Evolutionary conservation across 2,797 vertebrate species (phyloP).

Genomic region (Sparidentex hasta): DNA sequence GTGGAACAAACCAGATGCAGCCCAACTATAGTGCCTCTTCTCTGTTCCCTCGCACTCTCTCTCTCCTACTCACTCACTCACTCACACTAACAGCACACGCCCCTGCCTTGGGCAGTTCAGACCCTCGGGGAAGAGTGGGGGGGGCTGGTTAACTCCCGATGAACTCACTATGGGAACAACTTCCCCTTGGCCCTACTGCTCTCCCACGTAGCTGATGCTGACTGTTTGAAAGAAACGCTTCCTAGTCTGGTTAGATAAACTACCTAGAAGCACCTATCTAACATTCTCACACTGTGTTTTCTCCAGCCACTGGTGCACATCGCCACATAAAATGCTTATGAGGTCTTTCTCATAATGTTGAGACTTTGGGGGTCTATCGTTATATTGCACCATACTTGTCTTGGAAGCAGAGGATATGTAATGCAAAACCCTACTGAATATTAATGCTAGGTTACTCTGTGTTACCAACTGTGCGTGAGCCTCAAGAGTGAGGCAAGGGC

Average conservation of each 20-base stretch:
- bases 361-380: constrained; percentile 58
- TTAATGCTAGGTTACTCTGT: constrained; percentile 72
- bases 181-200: constrained; percentile 60
- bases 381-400: constrained; percentile 65
- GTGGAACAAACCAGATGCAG: constrained; percentile 24
- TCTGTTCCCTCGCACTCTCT: not conserved
- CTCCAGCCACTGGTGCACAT: constrained; percentile 17
- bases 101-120: constrained; percentile 48
- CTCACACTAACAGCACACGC: constrained; percentile 39
- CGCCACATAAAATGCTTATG: constrained; percentile 56
- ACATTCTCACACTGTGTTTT: constrained; percentile 37
- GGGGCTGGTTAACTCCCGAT: constrained; percentile 71
- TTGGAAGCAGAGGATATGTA: constrained; percentile 70
- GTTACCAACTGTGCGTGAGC: constrained; percentile 60
- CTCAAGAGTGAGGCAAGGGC: constrained; percentile 67
- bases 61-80: constrained; percentile 27
- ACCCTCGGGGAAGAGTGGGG: constrained; percentile 38
- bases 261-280: constrained; percentile 31
- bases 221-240: constrained; percentile 27
- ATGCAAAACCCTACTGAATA: constrained; percentile 73
- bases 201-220: constrained; percentile 52
- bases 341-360: constrained; percentile 46
- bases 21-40: not conserved
- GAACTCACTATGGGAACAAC: constrained; percentile 74
- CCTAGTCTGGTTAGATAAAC: constrained; percentile 52